Conservation (phyloP, 1,140 invertebrate genomes). For the Bradysia coprophila region DNA sequence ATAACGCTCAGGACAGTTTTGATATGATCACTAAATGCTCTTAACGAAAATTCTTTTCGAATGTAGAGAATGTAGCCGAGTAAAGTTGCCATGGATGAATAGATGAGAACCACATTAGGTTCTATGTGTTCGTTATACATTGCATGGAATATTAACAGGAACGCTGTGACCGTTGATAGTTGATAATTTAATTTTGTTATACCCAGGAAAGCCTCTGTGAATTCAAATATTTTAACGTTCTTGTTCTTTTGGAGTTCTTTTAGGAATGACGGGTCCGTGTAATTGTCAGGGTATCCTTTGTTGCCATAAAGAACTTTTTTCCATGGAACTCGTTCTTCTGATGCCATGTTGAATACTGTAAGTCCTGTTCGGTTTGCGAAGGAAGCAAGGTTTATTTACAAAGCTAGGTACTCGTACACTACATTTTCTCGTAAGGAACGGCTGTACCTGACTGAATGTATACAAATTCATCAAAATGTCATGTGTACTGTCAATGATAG, state of each 20-base stretch:
- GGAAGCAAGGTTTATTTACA: too few species aligned
- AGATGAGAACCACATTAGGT: conserved; percentile 37
- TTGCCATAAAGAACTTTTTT: conserved; percentile 80
- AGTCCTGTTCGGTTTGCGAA: too few species aligned
- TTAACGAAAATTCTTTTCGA: conserved; percentile 11
- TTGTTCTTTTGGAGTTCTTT: conserved; percentile 73
- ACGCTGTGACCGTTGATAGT: conserved; percentile 55
- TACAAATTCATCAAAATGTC: too few species aligned
- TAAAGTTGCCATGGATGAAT: conserved; percentile 30
- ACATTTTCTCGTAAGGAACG: too few species aligned
- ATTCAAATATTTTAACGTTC: conserved; percentile 47
- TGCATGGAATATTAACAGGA: conserved; percentile 47
- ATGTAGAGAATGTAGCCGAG: conserved; percentile 25
- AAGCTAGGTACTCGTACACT: too few species aligned
- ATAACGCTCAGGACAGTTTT: conserved; percentile 60
- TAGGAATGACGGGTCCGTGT: conserved; percentile 69
- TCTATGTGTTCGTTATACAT: conserved; percentile 46
- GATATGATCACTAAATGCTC: conserved; percentile 29
- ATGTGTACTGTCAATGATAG: too few species aligned
- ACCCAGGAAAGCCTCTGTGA: conserved; percentile 46
- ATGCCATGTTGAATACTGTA: too few species aligned
- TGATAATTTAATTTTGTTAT: conserved; percentile 53
- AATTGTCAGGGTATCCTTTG: conserved; percentile 74
- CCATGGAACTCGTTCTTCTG: conserved; percentile 32
- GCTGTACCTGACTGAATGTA: too few species aligned